A percentile compares a stretch with the other conserved stretches of the same genome.
Conservation (phyloP, 2,888 invertebrate species). For the Cantharis lateralis region DNA sequence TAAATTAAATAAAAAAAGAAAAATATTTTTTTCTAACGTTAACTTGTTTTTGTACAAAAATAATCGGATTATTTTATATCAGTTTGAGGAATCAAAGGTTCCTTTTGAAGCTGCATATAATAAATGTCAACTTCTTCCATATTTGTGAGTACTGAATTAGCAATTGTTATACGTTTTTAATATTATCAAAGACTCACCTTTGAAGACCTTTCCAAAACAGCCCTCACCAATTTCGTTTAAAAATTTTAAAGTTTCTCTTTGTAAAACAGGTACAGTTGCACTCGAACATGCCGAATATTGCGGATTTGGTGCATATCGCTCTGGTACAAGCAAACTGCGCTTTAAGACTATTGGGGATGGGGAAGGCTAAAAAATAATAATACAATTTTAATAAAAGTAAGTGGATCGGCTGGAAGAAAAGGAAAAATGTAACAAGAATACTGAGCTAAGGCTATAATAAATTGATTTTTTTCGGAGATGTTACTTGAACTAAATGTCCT, state of each 20-base stretch:
- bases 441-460: not conserved
- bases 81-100: not conserved
- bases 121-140: not conserved
- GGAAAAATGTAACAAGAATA: not conserved
- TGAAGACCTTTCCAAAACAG: constrained; percentile 86
- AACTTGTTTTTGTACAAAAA: too few relatives aligned
- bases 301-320: constrained; percentile 77
- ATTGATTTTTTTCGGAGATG: not conserved
- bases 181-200: constrained; percentile 64
- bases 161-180: not conserved
- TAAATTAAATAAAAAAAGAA: not conserved
- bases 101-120: not conserved
- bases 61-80: not conserved
- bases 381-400: not conserved
- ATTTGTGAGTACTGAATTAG: not conserved
- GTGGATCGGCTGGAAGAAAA: not conserved
- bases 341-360: constrained; percentile 63
- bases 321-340: constrained; percentile 66
- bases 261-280: constrained; percentile 64
- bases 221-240: constrained; percentile 84
- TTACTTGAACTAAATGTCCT: not conserved
- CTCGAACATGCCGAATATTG: constrained; percentile 67
- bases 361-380: constrained; percentile 60
- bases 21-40: not conserved
- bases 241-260: constrained; percentile 70